A percentile compares a stretch with the other conserved stretches of the same genome.
phyloP scores from a whole-genome alignment of 2,797 vertebrate species.

The Macropus fuliginosus region DNA sequence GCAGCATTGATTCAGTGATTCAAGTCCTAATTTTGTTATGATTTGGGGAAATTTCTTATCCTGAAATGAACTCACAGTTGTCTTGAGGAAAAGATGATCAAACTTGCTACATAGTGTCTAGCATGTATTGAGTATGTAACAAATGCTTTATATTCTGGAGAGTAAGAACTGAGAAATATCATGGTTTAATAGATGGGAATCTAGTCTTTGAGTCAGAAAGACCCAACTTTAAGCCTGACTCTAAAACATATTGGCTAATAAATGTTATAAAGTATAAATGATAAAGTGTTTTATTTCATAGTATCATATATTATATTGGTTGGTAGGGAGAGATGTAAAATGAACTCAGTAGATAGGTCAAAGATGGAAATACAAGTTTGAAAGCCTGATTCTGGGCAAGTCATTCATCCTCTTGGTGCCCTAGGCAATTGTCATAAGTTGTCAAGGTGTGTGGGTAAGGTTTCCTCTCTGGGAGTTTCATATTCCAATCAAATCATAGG shows the following conservation, averaged over 20 bases:
- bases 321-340: not conserved
- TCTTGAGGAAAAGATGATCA: not conserved
- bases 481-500: not conserved
- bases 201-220: not conserved
- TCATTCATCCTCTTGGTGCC: no score
- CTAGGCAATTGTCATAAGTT: not conserved
- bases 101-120: not conserved
- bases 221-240: not conserved
- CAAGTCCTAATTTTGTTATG: not conserved
- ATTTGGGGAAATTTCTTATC: not conserved
- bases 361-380: not conserved
- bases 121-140: not conserved
- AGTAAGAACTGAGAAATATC: not conserved
- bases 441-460: not conserved
- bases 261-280: no score
- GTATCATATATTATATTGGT: not conserved
- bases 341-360: not conserved
- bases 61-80: not conserved
- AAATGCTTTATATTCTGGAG: not conserved
- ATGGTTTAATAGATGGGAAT: not conserved
- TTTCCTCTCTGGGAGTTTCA: not conserved
- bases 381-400: not conserved
- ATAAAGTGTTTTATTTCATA: no score
- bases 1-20: not conserved
- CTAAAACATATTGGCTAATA: no score